Conservation (phyloP, 2,797 vertebrate genomes). For the Chelmon rostratus region DNA sequence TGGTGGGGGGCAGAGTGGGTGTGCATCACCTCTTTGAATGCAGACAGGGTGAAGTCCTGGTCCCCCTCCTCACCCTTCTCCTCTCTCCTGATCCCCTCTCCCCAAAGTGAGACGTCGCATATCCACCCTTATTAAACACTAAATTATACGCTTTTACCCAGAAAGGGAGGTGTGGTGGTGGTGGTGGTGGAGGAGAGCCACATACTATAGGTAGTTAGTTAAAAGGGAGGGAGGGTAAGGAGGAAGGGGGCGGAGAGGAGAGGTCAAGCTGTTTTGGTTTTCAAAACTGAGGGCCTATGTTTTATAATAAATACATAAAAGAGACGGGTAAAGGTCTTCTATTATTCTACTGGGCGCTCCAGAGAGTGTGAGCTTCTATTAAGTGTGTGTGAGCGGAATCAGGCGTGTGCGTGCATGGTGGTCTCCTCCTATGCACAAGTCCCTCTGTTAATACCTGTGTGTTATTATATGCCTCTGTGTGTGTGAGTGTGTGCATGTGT, state of each 20-base stretch:
- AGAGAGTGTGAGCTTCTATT: slow-evolving; percentile 9
- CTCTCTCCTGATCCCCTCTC: slow-evolving; percentile 50
- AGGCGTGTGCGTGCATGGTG: slow-evolving; percentile 1
- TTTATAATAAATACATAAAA: slow-evolving; percentile 55
- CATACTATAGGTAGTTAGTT: slow-evolving; percentile 54
- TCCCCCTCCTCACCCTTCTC: slow-evolving; percentile 29
- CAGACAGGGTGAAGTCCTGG: slow-evolving; percentile 53
- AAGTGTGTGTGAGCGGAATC: slow-evolving; percentile 33
- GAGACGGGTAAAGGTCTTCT: slow-evolving; percentile 30
- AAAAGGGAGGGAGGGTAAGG: slow-evolving; percentile 40
- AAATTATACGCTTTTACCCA: slow-evolving; percentile 62
- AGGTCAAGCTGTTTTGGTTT: slow-evolving; percentile 70
- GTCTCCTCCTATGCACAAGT: not conserved
- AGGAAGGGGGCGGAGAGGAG: slow-evolving; percentile 35
- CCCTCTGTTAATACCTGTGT: slow-evolving; percentile 29
- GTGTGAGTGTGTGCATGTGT: slow-evolving; percentile 29
- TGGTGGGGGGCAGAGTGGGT: not conserved
- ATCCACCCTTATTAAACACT: slow-evolving; percentile 64
- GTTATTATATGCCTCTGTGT: slow-evolving; percentile 34
- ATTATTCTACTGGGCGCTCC: slow-evolving; percentile 30
- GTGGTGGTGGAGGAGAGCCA: slow-evolving; percentile 23
- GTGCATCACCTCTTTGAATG: slow-evolving; percentile 62
- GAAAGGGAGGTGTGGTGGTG: slow-evolving; percentile 16
- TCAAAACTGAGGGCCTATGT: slow-evolving; percentile 47
- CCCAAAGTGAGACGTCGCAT: slow-evolving; percentile 63